Conservation (phyloP, 2,888 invertebrate species). For the Meliscaeva auricollis region DNA sequence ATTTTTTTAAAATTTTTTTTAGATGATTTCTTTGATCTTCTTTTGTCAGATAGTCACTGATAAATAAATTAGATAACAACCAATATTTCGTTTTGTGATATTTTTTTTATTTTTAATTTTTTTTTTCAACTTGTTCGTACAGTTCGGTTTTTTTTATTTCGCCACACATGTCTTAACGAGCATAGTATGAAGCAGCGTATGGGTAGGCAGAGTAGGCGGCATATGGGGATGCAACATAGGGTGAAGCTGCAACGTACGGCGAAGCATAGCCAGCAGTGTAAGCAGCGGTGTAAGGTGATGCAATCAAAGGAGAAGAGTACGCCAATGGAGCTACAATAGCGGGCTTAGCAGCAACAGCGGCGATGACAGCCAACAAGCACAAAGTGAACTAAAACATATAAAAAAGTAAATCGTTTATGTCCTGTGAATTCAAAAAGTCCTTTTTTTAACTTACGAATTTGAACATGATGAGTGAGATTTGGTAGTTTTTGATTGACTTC, state of each 20-base stretch:
- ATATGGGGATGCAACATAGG: constrained; percentile 58
- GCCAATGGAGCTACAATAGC: constrained; percentile 50
- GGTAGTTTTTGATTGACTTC: constrained; percentile 29
- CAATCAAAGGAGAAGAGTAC: constrained; percentile 54
- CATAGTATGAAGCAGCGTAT: constrained; percentile 30
- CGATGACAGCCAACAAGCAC: constrained; percentile 58
- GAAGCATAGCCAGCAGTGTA: constrained; percentile 54
- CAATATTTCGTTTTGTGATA: too few relatives aligned
- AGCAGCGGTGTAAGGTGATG: constrained; percentile 53
- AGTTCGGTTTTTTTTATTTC: too few relatives aligned
- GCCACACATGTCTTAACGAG: too few relatives aligned
- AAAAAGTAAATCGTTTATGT: not conserved
- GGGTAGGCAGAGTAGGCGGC: constrained; percentile 60
- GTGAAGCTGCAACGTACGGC: constrained; percentile 60
- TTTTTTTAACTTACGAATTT: constrained; percentile 57
- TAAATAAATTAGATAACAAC: too few relatives aligned
- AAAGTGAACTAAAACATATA: constrained; percentile 42
- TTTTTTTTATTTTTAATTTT: too few relatives aligned
- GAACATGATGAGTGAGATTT: constrained; percentile 54
- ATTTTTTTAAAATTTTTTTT: too few relatives aligned
- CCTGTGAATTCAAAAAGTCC: not conserved
- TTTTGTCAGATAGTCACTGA: too few relatives aligned
- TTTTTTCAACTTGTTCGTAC: too few relatives aligned
- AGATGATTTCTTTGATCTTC: too few relatives aligned
- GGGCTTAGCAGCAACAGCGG: constrained; percentile 62